Evolutionary conservation across 2,797 vertebrate species (phyloP).

Genomic region (Synaphobranchus kaupii): DNA sequence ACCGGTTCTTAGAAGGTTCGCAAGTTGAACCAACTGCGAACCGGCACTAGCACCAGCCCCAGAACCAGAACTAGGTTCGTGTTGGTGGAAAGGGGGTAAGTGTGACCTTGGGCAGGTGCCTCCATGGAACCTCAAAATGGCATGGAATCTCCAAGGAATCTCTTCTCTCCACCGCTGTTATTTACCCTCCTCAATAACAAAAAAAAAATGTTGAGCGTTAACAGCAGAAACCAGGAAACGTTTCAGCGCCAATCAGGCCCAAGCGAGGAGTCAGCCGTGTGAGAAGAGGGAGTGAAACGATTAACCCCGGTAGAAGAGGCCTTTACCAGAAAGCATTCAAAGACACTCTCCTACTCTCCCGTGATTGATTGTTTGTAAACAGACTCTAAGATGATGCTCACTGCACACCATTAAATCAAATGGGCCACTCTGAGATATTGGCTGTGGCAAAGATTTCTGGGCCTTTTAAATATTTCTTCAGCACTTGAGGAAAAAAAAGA

Average conservation of each 20-base stretch:
- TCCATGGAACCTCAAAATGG: neutral
- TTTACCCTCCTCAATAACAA: too few relatives aligned
- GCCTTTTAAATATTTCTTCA: neutral
- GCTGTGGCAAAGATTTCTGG: constrained; percentile 32
- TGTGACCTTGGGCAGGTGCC: neutral
- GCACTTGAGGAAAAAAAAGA: neutral
- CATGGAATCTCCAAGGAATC: neutral
- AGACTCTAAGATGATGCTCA: constrained; percentile 25
- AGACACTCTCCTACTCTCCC: constrained; percentile 22
- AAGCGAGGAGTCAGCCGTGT: neutral
- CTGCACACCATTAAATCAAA: constrained; percentile 32
- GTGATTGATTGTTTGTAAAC: constrained; percentile 32
- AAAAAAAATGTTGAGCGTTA: neutral
- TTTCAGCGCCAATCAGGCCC: neutral
- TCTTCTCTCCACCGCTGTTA: neutral
- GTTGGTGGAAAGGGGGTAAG: too few relatives aligned
- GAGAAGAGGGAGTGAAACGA: neutral
- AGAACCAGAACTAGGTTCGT: too few relatives aligned
- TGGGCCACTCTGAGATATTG: constrained; percentile 3
- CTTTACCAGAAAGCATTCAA: neutral
- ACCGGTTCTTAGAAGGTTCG: too few relatives aligned
- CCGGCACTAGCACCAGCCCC: too few relatives aligned
- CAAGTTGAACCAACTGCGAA: too few relatives aligned
- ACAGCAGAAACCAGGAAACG: neutral
- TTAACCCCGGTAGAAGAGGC: neutral